A percentile compares a stretch with the other conserved stretches of the same genome.
These are phyloP conservation scores for Mohoua ochrocephala DNA, from an alignment of 2,113 vertebrate genomes.

Conservation along the genomic window DNA sequence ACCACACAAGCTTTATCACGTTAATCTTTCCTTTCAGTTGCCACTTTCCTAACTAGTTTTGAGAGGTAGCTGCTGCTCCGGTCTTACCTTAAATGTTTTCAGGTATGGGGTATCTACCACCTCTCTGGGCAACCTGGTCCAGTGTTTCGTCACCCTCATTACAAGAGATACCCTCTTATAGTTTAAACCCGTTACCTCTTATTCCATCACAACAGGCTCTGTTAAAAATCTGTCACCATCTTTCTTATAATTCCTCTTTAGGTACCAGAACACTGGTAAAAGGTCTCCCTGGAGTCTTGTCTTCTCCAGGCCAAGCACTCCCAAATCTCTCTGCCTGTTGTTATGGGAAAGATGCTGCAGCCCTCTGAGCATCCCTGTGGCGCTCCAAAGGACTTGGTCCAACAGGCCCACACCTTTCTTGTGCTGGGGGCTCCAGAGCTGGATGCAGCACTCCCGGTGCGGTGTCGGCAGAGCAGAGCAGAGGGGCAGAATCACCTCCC, in stretches of 20 bases:
- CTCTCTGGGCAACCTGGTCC: neutral
- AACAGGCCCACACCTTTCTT: neutral
- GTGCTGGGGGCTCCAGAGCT: accelerated
- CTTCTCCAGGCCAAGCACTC: neutral
- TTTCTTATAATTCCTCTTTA: neutral
- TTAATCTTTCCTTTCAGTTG: neutral
- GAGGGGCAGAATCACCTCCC: neutral
- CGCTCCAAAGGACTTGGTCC: neutral
- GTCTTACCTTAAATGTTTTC: neutral
- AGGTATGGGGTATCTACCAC: neutral
- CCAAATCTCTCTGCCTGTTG: too few species aligned
- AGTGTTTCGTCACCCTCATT: neutral
- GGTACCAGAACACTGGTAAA: neutral
- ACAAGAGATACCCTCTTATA: neutral
- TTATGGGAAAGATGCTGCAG: neutral
- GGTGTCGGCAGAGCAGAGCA: neutral
- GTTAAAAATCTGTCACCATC: neutral
- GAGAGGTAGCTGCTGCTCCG: neutral
- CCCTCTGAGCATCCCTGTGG: neutral
- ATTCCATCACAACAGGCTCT: neutral
- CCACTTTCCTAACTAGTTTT: neutral
- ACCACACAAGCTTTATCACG: too few species aligned
- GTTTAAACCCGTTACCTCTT: neutral
- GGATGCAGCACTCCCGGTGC: neutral
- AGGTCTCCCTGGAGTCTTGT: neutral